Evolutionary conservation across 2,113 vertebrate genomes (phyloP).

Genomic region (Prionailurus bengalensis): DNA sequence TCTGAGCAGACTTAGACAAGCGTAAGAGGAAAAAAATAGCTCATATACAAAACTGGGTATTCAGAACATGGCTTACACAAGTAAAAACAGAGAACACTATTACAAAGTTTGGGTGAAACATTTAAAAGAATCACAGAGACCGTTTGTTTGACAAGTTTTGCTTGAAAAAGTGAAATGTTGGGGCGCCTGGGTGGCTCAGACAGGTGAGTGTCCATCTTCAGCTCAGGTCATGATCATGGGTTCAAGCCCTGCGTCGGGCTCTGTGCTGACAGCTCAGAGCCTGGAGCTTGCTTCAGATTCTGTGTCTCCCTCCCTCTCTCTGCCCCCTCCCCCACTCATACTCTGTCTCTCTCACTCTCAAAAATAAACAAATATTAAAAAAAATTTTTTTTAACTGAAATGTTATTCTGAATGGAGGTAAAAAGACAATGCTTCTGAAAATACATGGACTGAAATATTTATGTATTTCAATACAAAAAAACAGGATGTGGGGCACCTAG

Average conservation of each 20-base stretch:
- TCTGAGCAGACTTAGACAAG: slow-evolving; percentile 44
- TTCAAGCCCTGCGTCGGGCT: no score
- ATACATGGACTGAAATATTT: not conserved
- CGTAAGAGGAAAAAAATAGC: slow-evolving; percentile 14
- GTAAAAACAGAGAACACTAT: not conserved
- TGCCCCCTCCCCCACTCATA: no score
- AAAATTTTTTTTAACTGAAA: not conserved
- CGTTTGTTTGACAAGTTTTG: slow-evolving; percentile 17
- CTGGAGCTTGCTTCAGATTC: no score
- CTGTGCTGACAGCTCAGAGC: no score
- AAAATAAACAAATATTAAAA: no score
- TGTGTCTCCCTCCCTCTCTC: no score
- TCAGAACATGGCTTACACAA: slow-evolving; percentile 57
- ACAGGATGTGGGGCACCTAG: no score
- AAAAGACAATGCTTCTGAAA: not conserved
- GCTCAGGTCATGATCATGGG: no score
- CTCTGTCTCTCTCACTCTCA: no score
- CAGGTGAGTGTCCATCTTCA: no score
- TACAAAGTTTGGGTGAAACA: slow-evolving; percentile 26
- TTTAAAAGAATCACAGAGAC: not conserved
- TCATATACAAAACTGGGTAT: slow-evolving; percentile 66
- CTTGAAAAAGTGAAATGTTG: not conserved
- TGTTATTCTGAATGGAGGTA: not conserved
- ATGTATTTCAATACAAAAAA: slow-evolving; percentile 5
- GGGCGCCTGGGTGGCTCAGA: no score